Conservation (phyloP, 2,888 invertebrate species). For the Eupithecia dodoneata region DNA sequence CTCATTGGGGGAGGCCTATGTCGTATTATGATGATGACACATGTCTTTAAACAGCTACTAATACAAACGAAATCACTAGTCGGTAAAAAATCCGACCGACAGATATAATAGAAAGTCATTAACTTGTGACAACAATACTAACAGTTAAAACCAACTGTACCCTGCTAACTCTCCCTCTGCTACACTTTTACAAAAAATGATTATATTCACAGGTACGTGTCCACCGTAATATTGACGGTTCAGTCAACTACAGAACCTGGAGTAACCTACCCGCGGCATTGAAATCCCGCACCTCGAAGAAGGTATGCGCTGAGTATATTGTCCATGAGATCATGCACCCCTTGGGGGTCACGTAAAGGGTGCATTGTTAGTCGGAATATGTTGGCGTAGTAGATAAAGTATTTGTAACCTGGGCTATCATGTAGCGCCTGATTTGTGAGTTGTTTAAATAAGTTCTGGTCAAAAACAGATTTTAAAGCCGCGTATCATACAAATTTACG, state of each 20-base stretch:
- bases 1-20: no score
- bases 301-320: slow-evolving; percentile 10
- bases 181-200: not conserved
- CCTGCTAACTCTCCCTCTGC: not conserved
- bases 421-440: not conserved
- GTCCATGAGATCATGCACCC: slow-evolving; percentile 13
- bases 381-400: not conserved
- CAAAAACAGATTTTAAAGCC: not conserved
- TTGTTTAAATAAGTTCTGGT: not conserved
- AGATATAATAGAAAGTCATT: no score
- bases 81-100: no score
- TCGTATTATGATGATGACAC: no score
- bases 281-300: not conserved
- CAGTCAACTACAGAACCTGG: slow-evolving; percentile 16
- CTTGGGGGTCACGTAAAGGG: not conserved
- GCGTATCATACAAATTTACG: no score
- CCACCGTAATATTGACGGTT: not conserved
- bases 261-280: slow-evolving; percentile 3
- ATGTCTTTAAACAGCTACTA: no score
- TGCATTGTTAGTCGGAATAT: slow-evolving; percentile 11
- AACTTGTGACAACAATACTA: no score
- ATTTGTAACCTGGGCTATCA: not conserved
- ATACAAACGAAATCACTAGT: no score
- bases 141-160: no score
- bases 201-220: not conserved